A percentile compares a stretch with the other conserved stretches of the same genome.
phyloP scores from a whole-genome alignment of 2,888 invertebrate species.

The Eilema caniola region DNA sequence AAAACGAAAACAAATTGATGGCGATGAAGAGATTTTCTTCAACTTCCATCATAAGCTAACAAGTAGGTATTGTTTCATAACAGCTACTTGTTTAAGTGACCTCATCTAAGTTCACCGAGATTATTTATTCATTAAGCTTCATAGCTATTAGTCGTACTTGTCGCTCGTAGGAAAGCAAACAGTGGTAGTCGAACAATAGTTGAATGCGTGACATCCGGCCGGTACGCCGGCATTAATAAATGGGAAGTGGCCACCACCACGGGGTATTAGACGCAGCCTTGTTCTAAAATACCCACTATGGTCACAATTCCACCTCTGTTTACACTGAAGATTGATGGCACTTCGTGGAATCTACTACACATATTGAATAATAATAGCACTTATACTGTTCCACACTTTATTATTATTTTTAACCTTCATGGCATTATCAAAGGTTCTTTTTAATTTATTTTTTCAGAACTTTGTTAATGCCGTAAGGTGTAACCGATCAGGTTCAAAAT shows the following conservation, averaged over 20 bases:
- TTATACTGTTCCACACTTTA: too few relatives aligned
- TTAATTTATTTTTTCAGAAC: too few relatives aligned
- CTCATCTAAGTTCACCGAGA: neutral
- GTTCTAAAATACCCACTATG: slow-evolving; percentile 29
- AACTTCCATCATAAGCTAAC: neutral
- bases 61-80: neutral
- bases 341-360: too few relatives aligned
- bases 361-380: too few relatives aligned
- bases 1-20: too few relatives aligned
- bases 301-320: slow-evolving; percentile 1
- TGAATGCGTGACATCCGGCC: slow-evolving; percentile 62
- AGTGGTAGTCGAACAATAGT: slow-evolving; percentile 57
- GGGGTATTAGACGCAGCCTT: slow-evolving; percentile 39
- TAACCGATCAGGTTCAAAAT: too few relatives aligned
- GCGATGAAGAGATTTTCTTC: neutral
- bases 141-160: slow-evolving; percentile 20
- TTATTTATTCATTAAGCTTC: neutral
- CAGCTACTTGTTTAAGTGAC: neutral
- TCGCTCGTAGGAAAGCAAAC: slow-evolving; percentile 35
- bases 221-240: slow-evolving; percentile 54
- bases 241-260: slow-evolving; percentile 51
- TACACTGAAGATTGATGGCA: too few relatives aligned
- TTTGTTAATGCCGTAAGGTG: too few relatives aligned
- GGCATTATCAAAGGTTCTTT: too few relatives aligned
- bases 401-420: too few relatives aligned